Percentiles rank a stretch among this genome's conserved stretches.
Conservation (phyloP, 53 echinoderm and acorn worm genomes). For the Mesocentrotus franciscanus region DNA sequence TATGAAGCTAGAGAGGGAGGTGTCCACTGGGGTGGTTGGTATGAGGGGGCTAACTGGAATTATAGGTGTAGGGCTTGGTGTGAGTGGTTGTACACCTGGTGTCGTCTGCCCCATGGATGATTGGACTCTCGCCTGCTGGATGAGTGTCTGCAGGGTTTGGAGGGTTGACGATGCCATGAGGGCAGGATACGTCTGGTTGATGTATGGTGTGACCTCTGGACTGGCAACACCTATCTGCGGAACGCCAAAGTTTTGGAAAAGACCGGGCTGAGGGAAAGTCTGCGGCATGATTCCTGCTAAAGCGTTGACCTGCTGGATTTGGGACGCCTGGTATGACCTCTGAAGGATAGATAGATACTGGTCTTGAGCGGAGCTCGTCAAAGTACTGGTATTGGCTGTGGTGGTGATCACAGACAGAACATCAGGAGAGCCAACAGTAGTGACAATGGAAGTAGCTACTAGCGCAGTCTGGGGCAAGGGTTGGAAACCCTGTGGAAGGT, state of each 20-base stretch:
- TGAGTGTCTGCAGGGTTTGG: conserved; percentile 57
- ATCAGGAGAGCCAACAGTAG: background rate
- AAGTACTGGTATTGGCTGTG: background rate
- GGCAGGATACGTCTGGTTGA: background rate
- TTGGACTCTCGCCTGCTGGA: conserved; percentile 57
- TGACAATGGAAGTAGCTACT: background rate
- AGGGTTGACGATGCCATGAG: conserved; percentile 53
- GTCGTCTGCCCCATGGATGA: conserved; percentile 55
- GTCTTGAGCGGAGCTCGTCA: conserved; percentile 57
- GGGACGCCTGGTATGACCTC: conserved; percentile 49
- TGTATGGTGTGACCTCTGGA: background rate
- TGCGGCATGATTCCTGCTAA: conserved; percentile 14
- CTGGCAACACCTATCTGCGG: conserved; percentile 32
- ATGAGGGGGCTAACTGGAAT: background rate
- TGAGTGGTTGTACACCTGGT: background rate
- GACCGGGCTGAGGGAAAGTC: background rate
- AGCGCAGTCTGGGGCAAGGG: background rate
- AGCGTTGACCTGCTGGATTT: conserved; percentile 19
- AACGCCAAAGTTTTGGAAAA: conserved; percentile 2
- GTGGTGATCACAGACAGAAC: background rate
- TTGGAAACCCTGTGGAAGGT: no score
- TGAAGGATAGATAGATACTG: conserved; percentile 64
- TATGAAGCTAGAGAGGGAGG: background rate
- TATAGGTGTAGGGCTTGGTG: background rate
- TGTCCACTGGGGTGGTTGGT: background rate